These are phyloP conservation scores for Leucophenga varia DNA, from an alignment of 1,140 invertebrate species.

Conservation along the genomic window DNA sequence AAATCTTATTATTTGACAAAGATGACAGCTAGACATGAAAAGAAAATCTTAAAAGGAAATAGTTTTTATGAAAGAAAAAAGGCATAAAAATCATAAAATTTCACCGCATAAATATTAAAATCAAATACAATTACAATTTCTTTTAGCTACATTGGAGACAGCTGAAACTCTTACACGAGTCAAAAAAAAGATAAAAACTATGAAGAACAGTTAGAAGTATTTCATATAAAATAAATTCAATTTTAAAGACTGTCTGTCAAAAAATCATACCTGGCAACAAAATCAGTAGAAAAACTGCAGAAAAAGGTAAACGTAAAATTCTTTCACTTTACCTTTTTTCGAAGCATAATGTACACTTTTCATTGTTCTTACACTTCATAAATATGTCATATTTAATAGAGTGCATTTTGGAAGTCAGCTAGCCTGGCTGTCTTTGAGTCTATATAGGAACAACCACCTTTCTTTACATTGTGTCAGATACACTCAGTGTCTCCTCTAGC, in stretches of 20 bases:
- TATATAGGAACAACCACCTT: too few species aligned
- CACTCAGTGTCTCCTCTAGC: too few species aligned
- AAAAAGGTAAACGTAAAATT: conserved; percentile 8
- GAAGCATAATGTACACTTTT: conserved; percentile 27
- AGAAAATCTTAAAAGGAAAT: too few species aligned
- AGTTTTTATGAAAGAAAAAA: conserved; percentile 1
- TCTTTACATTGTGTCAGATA: too few species aligned
- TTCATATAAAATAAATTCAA: conserved; percentile 2
- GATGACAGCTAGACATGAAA: too few species aligned
- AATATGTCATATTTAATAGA: conserved; percentile 56
- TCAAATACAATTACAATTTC: conserved; percentile 47
- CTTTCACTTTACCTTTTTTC: conserved; percentile 19
- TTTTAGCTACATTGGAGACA: conserved; percentile 15
- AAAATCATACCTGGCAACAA: background rate
- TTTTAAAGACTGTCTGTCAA: conserved; percentile 1
- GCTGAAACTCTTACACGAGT: conserved; percentile 15
- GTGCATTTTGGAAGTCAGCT: too few species aligned
- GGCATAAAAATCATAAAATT: conserved; percentile 28
- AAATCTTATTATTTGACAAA: too few species aligned
- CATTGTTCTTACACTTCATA: conserved; percentile 47
- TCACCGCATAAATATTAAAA: conserved; percentile 46
- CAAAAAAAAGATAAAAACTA: conserved; percentile 8
- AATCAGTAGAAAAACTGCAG: conserved; percentile 10
- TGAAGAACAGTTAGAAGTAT: background rate
- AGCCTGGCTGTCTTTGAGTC: too few species aligned